Conservation (phyloP, 2,797 vertebrate species). For the Phataginus tricuspis region DNA sequence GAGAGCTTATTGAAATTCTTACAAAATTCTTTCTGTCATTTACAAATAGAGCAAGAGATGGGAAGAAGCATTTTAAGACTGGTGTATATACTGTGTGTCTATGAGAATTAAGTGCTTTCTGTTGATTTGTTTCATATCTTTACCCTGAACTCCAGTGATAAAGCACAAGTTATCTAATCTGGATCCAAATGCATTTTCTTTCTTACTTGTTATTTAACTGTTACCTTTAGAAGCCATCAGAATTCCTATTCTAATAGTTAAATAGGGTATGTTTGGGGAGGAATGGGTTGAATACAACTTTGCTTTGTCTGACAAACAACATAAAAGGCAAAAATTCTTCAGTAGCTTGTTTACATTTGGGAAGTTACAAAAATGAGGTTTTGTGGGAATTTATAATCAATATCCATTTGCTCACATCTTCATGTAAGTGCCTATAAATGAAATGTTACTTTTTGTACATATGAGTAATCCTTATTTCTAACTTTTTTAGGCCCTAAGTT, state of each 20-base stretch:
- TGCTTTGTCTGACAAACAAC: not conserved
- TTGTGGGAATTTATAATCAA: not conserved
- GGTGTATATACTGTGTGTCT: not conserved
- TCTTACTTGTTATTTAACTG: not conserved
- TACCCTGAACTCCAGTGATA: not conserved
- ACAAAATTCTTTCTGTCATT: not conserved
- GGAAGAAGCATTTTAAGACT: not conserved
- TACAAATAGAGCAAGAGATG: not conserved
- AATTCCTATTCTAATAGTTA: slow-evolving; percentile 6
- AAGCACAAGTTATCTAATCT: not conserved
- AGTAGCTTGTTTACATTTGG: not conserved
- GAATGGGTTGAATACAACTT: not conserved
- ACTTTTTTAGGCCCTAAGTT: slow-evolving; percentile 91
- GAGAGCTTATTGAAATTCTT: not conserved
- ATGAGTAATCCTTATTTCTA: slow-evolving; percentile 41
- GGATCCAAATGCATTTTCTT: slow-evolving; percentile 6
- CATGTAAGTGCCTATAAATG: slow-evolving; percentile 41
- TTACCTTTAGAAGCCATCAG: not conserved
- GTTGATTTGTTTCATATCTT: not conserved
- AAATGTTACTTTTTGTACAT: slow-evolving; percentile 8
- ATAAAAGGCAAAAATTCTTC: not conserved
- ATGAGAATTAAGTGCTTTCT: slow-evolving; percentile 17
- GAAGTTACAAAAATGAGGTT: not conserved
- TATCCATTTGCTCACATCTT: not conserved
- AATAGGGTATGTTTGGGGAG: not conserved